phyloP scores from a whole-genome alignment of 2,797 vertebrate genomes.

The Falco concolor region DNA sequence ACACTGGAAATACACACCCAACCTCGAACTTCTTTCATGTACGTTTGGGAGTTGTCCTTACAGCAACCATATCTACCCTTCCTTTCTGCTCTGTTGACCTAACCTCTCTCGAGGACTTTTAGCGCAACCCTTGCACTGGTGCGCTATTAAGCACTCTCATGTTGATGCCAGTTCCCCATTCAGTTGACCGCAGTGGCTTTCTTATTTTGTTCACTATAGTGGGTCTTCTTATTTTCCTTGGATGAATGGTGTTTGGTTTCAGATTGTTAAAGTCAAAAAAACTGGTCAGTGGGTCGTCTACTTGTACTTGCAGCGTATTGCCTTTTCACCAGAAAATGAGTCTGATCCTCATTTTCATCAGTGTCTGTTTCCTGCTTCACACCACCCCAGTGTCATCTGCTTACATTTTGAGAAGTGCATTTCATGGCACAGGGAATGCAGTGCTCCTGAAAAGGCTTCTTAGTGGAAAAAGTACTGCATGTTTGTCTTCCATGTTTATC shows the following conservation, averaged over 20 bases:
- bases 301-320: neutral
- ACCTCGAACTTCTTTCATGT: neutral
- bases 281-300: neutral
- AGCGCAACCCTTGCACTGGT: neutral
- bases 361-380: neutral
- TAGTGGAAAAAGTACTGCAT: neutral
- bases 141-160: neutral
- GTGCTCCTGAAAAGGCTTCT: neutral
- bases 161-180: neutral
- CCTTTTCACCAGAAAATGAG: neutral
- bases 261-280: neutral
- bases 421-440: neutral
- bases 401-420: neutral
- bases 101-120: neutral
- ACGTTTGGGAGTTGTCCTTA: neutral
- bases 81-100: neutral
- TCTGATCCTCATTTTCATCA: neutral
- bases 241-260: neutral
- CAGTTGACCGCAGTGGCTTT: neutral
- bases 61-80: neutral
- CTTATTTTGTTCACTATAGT: neutral
- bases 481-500: neutral
- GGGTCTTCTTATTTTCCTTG: neutral
- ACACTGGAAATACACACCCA: neutral
- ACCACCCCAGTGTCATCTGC: neutral